Conservation (phyloP, 2,888 invertebrate genomes). For the Chymomyza procnemis region DNA sequence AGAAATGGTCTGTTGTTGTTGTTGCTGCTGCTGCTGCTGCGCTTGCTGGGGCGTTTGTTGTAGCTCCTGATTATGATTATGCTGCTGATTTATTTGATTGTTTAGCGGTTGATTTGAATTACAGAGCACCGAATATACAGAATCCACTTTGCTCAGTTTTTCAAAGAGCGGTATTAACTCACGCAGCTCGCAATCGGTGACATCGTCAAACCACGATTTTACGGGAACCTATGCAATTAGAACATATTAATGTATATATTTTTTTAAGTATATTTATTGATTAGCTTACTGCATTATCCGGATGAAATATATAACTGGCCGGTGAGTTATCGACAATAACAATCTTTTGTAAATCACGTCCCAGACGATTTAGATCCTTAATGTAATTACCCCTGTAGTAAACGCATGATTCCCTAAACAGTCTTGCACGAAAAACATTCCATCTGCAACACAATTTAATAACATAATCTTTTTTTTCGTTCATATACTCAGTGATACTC, state of each 20-base stretch:
- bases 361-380: slow-evolving; percentile 98
- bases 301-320: slow-evolving; percentile 99
- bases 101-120: slow-evolving; percentile 91
- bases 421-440: slow-evolving; percentile 96
- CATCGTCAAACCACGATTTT: slow-evolving; percentile 99
- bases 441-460: slow-evolving; percentile 81
- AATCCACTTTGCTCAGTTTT: slow-evolving; percentile 96
- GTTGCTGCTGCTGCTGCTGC: slow-evolving; percentile 58
- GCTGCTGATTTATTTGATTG: slow-evolving; percentile 68
- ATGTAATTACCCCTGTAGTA: slow-evolving; percentile 99
- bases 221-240: slow-evolving; percentile 89
- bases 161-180: slow-evolving; percentile 99
- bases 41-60: slow-evolving; percentile 60
- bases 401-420: slow-evolving; percentile 99
- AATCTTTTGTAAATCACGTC: slow-evolving; percentile 96
- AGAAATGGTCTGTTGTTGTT: slow-evolving; percentile 74
- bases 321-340: slow-evolving; percentile 99
- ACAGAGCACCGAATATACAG: slow-evolving; percentile 96
- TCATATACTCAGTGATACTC: slow-evolving; percentile 49
- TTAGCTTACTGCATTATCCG: slow-evolving; percentile 97
- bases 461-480: not conserved
- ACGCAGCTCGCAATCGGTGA: slow-evolving; percentile 96
- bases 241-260: slow-evolving; percentile 12
- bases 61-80: slow-evolving; percentile 58
- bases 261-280: slow-evolving; percentile 6